phyloP scores from a whole-genome alignment of 2,113 vertebrate species.

The Candoia aspera region DNA sequence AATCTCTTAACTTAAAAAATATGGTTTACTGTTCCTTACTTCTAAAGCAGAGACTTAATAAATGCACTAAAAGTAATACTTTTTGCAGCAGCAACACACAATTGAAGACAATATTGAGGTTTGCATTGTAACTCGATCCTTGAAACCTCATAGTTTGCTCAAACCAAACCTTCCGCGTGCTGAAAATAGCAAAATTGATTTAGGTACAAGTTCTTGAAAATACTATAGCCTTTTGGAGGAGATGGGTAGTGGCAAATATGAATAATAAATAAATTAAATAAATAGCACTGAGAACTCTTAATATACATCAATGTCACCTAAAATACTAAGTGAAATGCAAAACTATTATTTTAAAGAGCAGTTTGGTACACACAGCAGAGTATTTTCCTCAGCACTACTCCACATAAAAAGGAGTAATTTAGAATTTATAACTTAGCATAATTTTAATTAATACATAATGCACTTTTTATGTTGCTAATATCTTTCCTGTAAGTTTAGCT shows the following conservation, averaged over 20 bases:
- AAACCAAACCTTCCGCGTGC: conserved; percentile 62
- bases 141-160: conserved; percentile 69
- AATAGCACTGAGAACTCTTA: background rate
- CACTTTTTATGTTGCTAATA: conserved; percentile 54
- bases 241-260: too few species aligned
- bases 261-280: too few species aligned
- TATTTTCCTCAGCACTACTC: conserved; percentile 34
- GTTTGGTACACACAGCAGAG: conserved; percentile 46
- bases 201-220: conserved; percentile 22
- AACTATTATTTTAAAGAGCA: conserved; percentile 44
- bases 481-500: conserved; percentile 56
- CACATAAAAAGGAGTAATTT: conserved; percentile 49
- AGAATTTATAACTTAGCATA: conserved; percentile 30
- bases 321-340: conserved; percentile 7
- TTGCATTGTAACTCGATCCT: conserved; percentile 65
- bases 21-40: conserved; percentile 71
- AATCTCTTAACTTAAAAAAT: conserved; percentile 84
- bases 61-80: conserved; percentile 63
- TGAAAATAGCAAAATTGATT: conserved; percentile 58
- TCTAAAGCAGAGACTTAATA: conserved; percentile 76
- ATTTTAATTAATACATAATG: conserved; percentile 57
- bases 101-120: conserved; percentile 71
- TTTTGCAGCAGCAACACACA: conserved; percentile 59
- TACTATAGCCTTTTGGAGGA: too few species aligned
- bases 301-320: background rate